phyloP scores from a whole-genome alignment of 2,797 vertebrate species.

The Eleutherodactylus coqui region DNA sequence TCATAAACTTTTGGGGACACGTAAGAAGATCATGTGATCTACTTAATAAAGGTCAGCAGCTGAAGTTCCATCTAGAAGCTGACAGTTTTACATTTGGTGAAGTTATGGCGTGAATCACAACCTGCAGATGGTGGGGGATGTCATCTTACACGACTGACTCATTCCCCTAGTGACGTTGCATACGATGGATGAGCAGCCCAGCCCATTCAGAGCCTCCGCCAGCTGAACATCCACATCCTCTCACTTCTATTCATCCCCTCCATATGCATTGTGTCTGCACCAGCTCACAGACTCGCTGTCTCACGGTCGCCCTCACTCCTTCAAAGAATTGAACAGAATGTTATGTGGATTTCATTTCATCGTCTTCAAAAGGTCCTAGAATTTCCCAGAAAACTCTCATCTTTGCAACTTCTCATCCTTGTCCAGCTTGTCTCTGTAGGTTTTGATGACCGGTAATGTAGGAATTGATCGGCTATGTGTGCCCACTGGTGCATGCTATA shows the following conservation, averaged over 20 bases:
- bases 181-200: slow-evolving; percentile 29
- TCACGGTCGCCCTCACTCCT: slow-evolving; percentile 9
- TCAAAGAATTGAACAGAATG: slow-evolving; percentile 32
- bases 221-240: background rate
- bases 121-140: background rate
- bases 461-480: background rate
- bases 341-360: background rate
- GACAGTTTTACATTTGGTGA: background rate
- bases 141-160: slow-evolving; percentile 29
- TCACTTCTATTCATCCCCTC: slow-evolving; percentile 43
- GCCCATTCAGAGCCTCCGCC: background rate
- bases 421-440: background rate
- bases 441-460: background rate
- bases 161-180: slow-evolving; percentile 29
- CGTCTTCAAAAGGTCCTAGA: background rate
- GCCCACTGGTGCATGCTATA: background rate
- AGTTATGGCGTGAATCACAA: slow-evolving; percentile 46
- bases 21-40: background rate
- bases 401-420: background rate
- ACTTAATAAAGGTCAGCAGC: background rate
- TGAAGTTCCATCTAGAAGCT: background rate
- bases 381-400: background rate
- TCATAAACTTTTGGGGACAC: background rate
- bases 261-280: slow-evolving; percentile 34
- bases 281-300: background rate